Percentiles rank a stretch among this genome's conserved stretches.
Conservation (phyloP, 2,797 vertebrate genomes). For the Artibeus jamaicensis region DNA sequence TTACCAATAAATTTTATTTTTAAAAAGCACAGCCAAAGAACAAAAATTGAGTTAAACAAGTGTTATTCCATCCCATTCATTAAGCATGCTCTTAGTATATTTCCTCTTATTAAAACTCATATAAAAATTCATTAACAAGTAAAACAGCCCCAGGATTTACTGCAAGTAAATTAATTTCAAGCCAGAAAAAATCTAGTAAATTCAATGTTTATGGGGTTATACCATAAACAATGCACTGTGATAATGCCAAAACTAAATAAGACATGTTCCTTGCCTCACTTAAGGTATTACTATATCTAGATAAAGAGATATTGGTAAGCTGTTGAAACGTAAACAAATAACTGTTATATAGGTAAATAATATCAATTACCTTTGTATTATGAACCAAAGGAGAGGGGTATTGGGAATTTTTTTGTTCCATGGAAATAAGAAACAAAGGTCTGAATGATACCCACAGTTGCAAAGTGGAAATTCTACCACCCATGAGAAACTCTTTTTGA, state of each 20-base stretch:
- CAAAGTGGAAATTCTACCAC: not conserved
- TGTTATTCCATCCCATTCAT: conserved; percentile 2
- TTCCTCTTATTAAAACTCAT: conserved; percentile 52
- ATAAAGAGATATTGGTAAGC: not conserved
- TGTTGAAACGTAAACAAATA: not conserved
- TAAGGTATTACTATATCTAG: not conserved
- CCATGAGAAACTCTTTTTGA: not conserved
- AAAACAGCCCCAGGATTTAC: conserved; percentile 38
- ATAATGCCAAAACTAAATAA: conserved; percentile 32
- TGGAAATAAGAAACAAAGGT: not conserved
- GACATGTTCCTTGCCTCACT: not conserved
- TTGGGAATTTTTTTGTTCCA: not conserved
- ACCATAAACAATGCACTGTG: not conserved
- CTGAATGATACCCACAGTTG: not conserved
- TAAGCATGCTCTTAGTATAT: conserved; percentile 52
- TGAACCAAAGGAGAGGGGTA: not conserved
- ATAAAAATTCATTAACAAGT: conserved; percentile 55
- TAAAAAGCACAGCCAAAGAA: conserved; percentile 24
- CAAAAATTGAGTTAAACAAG: conserved; percentile 31
- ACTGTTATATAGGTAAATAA: not conserved
- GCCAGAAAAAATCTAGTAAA: conserved; percentile 25
- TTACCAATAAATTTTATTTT: conserved; percentile 33
- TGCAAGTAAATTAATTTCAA: conserved; percentile 68
- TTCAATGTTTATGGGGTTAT: conserved; percentile 29
- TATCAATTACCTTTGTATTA: not conserved